phyloP scores from a whole-genome alignment of 2,888 invertebrate genomes.

The Alitta virens region DNA sequence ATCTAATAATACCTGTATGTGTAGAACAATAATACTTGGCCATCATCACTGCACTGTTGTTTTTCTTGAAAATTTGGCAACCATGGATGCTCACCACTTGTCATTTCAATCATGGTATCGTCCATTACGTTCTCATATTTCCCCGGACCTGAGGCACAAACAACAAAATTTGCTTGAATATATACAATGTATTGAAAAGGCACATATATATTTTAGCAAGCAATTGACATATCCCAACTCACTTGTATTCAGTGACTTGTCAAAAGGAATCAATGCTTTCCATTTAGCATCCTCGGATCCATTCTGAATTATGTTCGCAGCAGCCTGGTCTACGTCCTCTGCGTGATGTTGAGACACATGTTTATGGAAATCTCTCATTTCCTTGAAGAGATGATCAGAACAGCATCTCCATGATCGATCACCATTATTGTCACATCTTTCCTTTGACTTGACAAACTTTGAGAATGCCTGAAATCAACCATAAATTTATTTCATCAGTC shows the following conservation, averaged over 20 bases:
- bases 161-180: too few relatives aligned
- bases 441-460: not conserved
- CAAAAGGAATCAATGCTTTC: not conserved
- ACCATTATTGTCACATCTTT: not conserved
- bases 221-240: too few relatives aligned
- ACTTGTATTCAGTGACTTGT: too few relatives aligned
- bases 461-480: conserved; percentile 12
- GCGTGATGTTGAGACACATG: conserved; percentile 4
- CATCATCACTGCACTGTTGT: not conserved
- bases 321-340: not conserved
- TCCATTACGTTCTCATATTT: too few relatives aligned
- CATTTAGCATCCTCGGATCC: conserved; percentile 13
- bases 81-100: too few relatives aligned
- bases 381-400: not conserved
- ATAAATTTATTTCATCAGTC: too few relatives aligned
- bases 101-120: not conserved
- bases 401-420: conserved; percentile 6
- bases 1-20: not conserved
- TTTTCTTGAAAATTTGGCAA: not conserved
- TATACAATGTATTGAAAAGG: too few relatives aligned
- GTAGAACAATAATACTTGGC: conserved; percentile 3
- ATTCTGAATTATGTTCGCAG: not conserved
- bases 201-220: too few relatives aligned
- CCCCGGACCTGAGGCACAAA: too few relatives aligned
- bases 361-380: conserved; percentile 6